Conservation (phyloP, 2,797 vertebrate species). For the Typhlichthys eigenmanni region DNA sequence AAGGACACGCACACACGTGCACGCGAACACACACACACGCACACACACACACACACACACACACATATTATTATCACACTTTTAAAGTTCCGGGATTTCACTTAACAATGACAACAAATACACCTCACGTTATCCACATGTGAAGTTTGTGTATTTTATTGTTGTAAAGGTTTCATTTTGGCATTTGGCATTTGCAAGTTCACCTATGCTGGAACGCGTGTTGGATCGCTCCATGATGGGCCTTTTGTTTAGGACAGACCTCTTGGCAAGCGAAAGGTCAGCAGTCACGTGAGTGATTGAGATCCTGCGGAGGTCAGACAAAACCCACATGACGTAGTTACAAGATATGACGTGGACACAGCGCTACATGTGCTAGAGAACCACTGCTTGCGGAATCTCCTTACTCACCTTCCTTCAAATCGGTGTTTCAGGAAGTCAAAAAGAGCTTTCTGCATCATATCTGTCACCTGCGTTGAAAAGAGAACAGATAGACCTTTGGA, state of each 20-base stretch:
- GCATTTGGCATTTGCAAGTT: slow-evolving; percentile 29
- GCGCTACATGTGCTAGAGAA: not conserved
- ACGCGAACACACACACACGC: not conserved
- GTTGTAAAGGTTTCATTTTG: not conserved
- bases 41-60: not conserved
- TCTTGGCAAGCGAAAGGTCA: slow-evolving; percentile 93
- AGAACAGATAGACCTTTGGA: too few relatives aligned
- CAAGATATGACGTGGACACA: not conserved
- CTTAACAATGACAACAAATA: too few relatives aligned
- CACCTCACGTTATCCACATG: not conserved
- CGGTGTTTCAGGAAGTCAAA: slow-evolving; percentile 97
- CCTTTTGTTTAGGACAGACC: slow-evolving; percentile 95
- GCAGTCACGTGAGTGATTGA: slow-evolving; percentile 95
- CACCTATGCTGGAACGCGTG: slow-evolving; percentile 92
- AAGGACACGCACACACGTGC: too few relatives aligned
- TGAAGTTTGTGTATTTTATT: not conserved
- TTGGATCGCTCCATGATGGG: slow-evolving; percentile 95
- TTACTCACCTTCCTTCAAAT: slow-evolving; percentile 92
- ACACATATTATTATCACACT: slow-evolving; percentile 1
- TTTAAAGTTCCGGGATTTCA: too few relatives aligned
- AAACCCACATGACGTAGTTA: not conserved
- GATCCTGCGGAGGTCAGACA: slow-evolving; percentile 75
- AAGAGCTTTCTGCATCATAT: slow-evolving; percentile 99
- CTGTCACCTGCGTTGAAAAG: slow-evolving; percentile 83
- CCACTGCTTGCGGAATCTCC: too few relatives aligned